Evolutionary conservation across 2,888 invertebrate genomes (phyloP).

Genomic region (Drosophila paucipuncta): DNA sequence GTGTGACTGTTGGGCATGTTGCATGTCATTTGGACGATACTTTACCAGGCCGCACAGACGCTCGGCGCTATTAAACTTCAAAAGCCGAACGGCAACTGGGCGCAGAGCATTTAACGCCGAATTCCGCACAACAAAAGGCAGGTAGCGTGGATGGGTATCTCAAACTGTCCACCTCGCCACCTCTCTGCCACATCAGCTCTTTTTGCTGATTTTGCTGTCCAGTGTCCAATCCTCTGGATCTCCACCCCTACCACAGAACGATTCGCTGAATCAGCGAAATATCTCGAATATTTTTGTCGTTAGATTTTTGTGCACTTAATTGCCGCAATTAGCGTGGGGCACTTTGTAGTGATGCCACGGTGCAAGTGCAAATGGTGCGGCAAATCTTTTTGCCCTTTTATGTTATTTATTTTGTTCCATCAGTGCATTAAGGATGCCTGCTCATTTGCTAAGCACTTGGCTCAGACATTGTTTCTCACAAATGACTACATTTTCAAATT

Average conservation of each 20-base stretch:
- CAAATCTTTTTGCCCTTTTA: conserved; percentile 49
- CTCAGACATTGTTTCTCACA: conserved; percentile 12
- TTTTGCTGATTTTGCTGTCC: conserved; percentile 12
- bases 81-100: conserved; percentile 74
- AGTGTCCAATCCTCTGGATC: background rate
- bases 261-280: conserved; percentile 51
- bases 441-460: conserved; percentile 5
- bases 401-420: background rate
- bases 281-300: conserved; percentile 63
- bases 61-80: conserved; percentile 77
- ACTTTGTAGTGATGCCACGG: conserved; percentile 77
- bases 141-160: conserved; percentile 27
- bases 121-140: conserved; percentile 70
- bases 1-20: conserved; percentile 31
- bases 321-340: conserved; percentile 80
- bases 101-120: conserved; percentile 80
- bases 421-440: background rate
- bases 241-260: background rate
- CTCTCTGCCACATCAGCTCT: background rate
- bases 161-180: background rate
- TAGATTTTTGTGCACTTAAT: conserved; percentile 76
- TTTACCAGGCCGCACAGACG: conserved; percentile 23
- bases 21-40: conserved; percentile 36
- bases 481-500: conserved; percentile 26
- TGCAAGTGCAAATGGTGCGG: conserved; percentile 73